These are phyloP conservation scores for Bhutanitis thaidina DNA, from an alignment of 2,888 invertebrate genomes.

Conservation along the genomic window DNA sequence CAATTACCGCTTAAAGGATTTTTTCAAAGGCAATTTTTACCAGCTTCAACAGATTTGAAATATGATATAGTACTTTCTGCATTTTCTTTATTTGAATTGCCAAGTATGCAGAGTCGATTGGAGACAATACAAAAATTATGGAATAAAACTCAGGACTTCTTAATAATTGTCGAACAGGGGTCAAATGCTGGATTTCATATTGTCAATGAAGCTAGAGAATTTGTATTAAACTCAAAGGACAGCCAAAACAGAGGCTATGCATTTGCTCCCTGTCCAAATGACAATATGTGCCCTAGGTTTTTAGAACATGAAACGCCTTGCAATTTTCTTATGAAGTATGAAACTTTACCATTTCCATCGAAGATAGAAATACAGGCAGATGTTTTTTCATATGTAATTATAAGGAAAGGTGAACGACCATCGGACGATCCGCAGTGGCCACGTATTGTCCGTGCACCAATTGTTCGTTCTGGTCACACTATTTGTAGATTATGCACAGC, in stretches of 20 bases:
- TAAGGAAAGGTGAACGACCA: conserved; percentile 85
- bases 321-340: conserved; percentile 85
- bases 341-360: conserved; percentile 73
- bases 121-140: conserved; percentile 88
- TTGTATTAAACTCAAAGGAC: conserved; percentile 81
- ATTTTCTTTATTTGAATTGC: conserved; percentile 89
- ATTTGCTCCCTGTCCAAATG: conserved; percentile 94
- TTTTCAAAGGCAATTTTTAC: conserved; percentile 90
- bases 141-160: conserved; percentile 90
- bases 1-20: conserved; percentile 80
- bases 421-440: conserved; percentile 85
- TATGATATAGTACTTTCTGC: conserved; percentile 91
- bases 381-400: conserved; percentile 88
- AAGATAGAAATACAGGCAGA: conserved; percentile 71
- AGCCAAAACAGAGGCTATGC: conserved; percentile 76
- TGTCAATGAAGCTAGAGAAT: conserved; percentile 91
- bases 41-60: conserved; percentile 79
- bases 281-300: conserved; percentile 87
- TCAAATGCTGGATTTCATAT: conserved; percentile 89
- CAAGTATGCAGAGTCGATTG: conserved; percentile 82
- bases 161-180: conserved; percentile 92
- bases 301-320: conserved; percentile 85
- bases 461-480: conserved; percentile 84
- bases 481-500: conserved; percentile 89
- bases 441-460: conserved; percentile 85